phyloP scores from a whole-genome alignment of 2,797 vertebrate species.

The Threskiornis aethiopicus region DNA sequence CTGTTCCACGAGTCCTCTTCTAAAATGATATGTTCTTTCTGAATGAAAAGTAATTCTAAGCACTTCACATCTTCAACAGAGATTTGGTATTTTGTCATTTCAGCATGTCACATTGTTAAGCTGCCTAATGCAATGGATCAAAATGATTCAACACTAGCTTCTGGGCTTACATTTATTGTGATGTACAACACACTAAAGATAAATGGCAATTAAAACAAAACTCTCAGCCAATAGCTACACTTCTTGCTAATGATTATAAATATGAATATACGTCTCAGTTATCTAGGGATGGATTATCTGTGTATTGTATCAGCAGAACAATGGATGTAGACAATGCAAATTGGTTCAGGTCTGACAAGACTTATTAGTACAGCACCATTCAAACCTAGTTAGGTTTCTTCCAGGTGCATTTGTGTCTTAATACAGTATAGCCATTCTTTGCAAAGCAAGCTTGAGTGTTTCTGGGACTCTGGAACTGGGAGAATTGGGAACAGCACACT shows the following conservation, averaged over 20 bases:
- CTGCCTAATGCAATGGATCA: neutral
- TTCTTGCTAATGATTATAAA: slow-evolving; percentile 21
- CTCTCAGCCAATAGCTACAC: neutral
- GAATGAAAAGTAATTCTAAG: slow-evolving; percentile 45
- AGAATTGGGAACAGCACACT: neutral
- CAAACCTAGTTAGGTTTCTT: neutral
- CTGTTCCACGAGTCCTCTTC: neutral
- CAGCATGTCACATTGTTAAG: neutral
- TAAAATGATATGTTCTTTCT: neutral
- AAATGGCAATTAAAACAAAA: neutral
- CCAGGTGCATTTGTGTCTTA: neutral
- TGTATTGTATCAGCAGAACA: neutral
- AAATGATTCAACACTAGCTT: slow-evolving; percentile 23
- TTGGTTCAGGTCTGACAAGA: neutral
- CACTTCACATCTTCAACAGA: slow-evolving; percentile 8
- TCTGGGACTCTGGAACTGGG: neutral
- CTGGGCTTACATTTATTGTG: slow-evolving; percentile 5
- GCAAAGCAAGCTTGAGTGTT: neutral
- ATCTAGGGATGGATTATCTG: neutral
- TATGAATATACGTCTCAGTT: neutral
- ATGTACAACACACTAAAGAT: neutral
- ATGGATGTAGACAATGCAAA: neutral
- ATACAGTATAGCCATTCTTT: neutral
- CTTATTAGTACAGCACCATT: neutral
- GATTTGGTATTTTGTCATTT: slow-evolving; percentile 44